Conservation (phyloP, 2,888 invertebrate species). For the Euplagia quadripunctaria region DNA sequence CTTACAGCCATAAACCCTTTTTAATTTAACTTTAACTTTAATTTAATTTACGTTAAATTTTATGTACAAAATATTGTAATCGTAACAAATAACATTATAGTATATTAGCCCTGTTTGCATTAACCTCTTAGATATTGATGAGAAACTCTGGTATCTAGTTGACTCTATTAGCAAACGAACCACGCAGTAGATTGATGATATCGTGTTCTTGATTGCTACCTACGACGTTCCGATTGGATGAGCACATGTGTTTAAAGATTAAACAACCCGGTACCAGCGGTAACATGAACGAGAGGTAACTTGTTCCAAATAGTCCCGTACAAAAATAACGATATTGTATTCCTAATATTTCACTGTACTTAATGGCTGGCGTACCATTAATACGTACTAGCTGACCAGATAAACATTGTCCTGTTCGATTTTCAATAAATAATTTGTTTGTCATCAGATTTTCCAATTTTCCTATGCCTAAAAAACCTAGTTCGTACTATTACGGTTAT, state of each 20-base stretch:
- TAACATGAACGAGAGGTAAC: neutral
- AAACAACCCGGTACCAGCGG: constrained; percentile 27
- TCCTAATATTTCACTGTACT: neutral
- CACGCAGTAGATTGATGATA: constrained; percentile 57
- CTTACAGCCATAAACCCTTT: too few relatives aligned
- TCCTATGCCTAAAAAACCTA: too few relatives aligned
- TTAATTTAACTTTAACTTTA: too few relatives aligned
- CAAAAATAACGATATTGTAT: neutral
- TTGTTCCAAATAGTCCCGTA: neutral
- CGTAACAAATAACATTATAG: neutral
- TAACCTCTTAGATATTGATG: constrained; percentile 42
- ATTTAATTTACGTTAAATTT: too few relatives aligned
- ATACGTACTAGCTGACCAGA: neutral
- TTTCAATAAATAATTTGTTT: too few relatives aligned
- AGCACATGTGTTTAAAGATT: constrained; percentile 50
- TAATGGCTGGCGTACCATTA: neutral
- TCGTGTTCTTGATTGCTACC: constrained; percentile 51
- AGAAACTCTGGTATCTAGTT: constrained; percentile 43
- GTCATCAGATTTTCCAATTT: too few relatives aligned
- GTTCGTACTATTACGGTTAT: too few relatives aligned
- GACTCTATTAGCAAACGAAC: constrained; percentile 63
- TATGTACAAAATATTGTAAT: too few relatives aligned
- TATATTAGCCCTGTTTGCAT: neutral
- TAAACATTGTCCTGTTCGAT: neutral
- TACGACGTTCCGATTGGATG: constrained; percentile 48